These are phyloP conservation scores for Petrocephalus microphthalmus DNA, from an alignment of 2,113 vertebrate species.

Conservation along the genomic window DNA sequence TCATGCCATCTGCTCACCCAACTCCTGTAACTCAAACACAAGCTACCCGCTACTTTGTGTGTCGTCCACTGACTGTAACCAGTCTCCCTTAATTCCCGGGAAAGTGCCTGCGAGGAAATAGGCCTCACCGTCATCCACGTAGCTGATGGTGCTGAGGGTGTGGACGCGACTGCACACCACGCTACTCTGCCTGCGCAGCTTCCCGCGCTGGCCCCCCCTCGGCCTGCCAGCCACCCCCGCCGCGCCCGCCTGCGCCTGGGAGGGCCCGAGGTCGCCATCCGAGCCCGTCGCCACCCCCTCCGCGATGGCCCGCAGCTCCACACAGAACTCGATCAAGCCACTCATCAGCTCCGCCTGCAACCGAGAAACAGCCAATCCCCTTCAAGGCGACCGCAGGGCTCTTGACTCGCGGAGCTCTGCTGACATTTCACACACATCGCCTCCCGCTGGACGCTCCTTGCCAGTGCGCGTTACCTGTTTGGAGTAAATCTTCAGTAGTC, in stretches of 20 bases:
- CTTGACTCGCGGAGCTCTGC: background rate
- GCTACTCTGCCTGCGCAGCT: conserved; percentile 72
- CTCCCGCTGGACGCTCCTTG: background rate
- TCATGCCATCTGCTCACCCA: background rate
- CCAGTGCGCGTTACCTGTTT: conserved; percentile 66
- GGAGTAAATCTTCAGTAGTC: conserved; percentile 82
- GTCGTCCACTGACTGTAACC: background rate
- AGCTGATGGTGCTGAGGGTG: conserved; percentile 79
- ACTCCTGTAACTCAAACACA: background rate
- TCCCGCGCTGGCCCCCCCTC: conserved; percentile 55
- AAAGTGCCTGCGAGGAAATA: background rate
- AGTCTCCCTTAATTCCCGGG: background rate
- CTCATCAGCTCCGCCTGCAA: conserved; percentile 83
- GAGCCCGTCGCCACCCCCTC: conserved; percentile 39
- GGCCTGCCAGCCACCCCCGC: conserved; percentile 38
- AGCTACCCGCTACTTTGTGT: background rate
- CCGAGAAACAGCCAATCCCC: background rate
- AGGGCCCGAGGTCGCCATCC: conserved; percentile 25
- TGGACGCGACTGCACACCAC: conserved; percentile 77
- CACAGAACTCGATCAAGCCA: conserved; percentile 83
- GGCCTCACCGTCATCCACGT: conserved; percentile 78
- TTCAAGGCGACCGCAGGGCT: background rate
- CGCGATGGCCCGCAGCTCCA: conserved; percentile 64
- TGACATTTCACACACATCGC: background rate
- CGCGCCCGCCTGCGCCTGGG: conserved; percentile 30